A percentile compares a stretch with the other conserved stretches of the same genome.
Evolutionary conservation across 2,113 vertebrate species (phyloP).

Genomic region (Catharus bicknelli): DNA sequence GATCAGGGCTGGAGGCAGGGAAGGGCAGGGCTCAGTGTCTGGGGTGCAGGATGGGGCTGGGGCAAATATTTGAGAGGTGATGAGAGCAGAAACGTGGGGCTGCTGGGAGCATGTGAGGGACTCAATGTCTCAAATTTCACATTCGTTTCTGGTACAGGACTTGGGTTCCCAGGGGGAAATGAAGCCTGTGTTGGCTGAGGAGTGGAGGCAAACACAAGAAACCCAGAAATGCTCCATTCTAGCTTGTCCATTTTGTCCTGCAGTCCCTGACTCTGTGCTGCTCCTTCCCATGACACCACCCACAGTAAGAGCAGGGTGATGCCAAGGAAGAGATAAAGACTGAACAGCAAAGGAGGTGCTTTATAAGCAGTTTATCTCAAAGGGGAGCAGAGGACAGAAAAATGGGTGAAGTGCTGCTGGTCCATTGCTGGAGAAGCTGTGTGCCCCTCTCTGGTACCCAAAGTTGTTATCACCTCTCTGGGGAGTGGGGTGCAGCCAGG

Average conservation of each 20-base stretch:
- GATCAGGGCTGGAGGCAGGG: fast-evolving
- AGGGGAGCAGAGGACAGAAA: neutral
- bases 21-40: fast-evolving
- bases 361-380: neutral
- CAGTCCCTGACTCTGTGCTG: neutral
- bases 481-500: neutral
- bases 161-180: neutral
- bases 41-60: neutral
- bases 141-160: neutral
- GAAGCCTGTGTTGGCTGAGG: neutral
- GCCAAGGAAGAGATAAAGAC: fast-evolving
- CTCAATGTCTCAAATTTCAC: neutral
- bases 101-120: neutral
- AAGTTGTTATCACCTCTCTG: neutral
- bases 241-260: neutral
- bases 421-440: neutral
- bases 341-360: neutral
- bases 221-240: neutral
- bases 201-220: neutral
- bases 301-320: no score
- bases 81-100: neutral
- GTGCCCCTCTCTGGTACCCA: neutral
- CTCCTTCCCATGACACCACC: neutral
- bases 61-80: neutral
- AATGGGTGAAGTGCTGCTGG: neutral